A percentile compares a stretch with the other conserved stretches of the same genome.
These are phyloP conservation scores for Sander lucioperca DNA, from an alignment of 2,113 vertebrate genomes.

Conservation along the genomic window DNA sequence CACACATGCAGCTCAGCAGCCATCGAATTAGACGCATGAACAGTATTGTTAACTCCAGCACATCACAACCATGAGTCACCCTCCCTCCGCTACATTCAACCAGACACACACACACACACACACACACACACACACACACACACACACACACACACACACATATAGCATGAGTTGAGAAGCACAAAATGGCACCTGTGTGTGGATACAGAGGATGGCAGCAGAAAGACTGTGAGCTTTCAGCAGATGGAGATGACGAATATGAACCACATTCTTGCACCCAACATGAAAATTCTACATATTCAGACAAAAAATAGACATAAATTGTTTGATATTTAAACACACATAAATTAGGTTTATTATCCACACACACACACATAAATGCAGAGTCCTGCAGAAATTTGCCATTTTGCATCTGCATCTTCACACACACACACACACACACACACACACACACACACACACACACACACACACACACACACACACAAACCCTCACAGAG, in stretches of 20 bases:
- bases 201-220: constrained; percentile 52
- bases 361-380: not conserved
- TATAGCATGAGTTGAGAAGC: constrained; percentile 53
- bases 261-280: not conserved
- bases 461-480: not conserved
- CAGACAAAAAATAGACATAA: not conserved
- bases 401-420: constrained; percentile 48
- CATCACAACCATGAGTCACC: constrained; percentile 76
- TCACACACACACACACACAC: constrained; percentile 5
- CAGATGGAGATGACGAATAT: constrained; percentile 17
- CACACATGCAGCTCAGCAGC: constrained; percentile 50
- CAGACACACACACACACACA: constrained; percentile 6
- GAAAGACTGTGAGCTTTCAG: constrained; percentile 18
- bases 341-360: not conserved
- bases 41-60: constrained; percentile 70
- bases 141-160: constrained; percentile 8
- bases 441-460: not conserved
- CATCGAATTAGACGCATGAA: constrained; percentile 69
- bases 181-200: constrained; percentile 80
- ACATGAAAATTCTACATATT: not conserved
- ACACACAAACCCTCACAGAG: constrained; percentile 10
- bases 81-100: constrained; percentile 62
- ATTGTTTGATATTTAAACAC: not conserved
- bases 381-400: constrained; percentile 36
- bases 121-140: not conserved